Conservation (phyloP, 1,140 invertebrate species). For the Pseudomyrmex sp. region DNA sequence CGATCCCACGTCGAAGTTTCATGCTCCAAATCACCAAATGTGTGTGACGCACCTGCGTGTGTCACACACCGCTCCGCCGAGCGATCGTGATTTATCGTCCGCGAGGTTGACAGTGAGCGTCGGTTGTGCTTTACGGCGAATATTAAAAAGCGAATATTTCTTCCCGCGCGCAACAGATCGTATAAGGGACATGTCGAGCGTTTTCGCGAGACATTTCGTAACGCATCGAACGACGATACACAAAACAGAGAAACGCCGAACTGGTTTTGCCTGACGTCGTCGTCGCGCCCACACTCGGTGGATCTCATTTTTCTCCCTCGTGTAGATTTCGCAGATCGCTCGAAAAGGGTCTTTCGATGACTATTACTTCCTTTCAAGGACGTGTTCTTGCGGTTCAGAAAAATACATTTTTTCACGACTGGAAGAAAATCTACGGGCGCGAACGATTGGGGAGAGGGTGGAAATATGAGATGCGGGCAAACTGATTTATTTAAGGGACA, state of each 20-base stretch:
- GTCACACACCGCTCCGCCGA: slow-evolving; percentile 61
- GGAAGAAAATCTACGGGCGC: slow-evolving; percentile 47
- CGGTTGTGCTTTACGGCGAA: slow-evolving; percentile 23
- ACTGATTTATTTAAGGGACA: slow-evolving; percentile 84
- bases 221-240: background rate
- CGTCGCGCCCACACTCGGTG: background rate
- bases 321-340: slow-evolving; percentile 27
- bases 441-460: slow-evolving; percentile 69
- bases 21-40: slow-evolving; percentile 42
- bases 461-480: slow-evolving; percentile 83
- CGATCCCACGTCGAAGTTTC: slow-evolving; percentile 65
- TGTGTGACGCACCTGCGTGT: slow-evolving; percentile 58
- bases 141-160: slow-evolving; percentile 27
- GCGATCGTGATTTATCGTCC: slow-evolving; percentile 83
- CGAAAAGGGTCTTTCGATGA: slow-evolving; percentile 41
- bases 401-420: slow-evolving; percentile 49
- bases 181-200: background rate
- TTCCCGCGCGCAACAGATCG: background rate
- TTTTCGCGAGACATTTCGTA: slow-evolving; percentile 12
- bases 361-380: slow-evolving; percentile 50
- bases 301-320: background rate
- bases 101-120: slow-evolving; percentile 78
- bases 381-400: slow-evolving; percentile 20
- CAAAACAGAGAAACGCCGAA: background rate
- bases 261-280: background rate